Conservation (phyloP, 2,113 vertebrate species). For the Columbina picui region DNA sequence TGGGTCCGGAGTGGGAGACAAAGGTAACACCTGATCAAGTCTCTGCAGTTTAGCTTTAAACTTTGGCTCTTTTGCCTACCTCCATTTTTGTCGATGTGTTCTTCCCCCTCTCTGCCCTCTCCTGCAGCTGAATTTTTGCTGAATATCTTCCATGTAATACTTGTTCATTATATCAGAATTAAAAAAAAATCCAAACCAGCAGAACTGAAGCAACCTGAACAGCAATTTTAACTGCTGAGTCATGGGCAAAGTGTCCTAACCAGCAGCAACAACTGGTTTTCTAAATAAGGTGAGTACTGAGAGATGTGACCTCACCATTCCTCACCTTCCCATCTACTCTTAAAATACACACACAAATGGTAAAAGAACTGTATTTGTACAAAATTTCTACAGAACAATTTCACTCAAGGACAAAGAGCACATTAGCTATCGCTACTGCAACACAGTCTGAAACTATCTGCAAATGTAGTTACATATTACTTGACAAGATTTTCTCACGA, state of each 20-base stretch:
- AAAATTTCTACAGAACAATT: neutral
- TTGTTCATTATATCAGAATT: neutral
- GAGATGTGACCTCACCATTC: neutral
- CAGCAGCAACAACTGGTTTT: neutral
- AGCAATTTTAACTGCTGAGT: constrained; percentile 46
- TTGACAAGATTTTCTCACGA: neutral
- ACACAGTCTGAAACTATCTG: neutral
- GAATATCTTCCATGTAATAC: neutral
- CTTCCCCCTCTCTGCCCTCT: neutral
- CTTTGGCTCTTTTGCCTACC: neutral
- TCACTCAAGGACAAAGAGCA: neutral
- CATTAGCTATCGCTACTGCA: neutral
- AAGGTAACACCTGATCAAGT: neutral
- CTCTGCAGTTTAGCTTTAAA: neutral
- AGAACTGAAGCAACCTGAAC: constrained; percentile 21
- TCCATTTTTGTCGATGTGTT: neutral
- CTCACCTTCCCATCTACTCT: neutral
- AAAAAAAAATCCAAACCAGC: neutral
- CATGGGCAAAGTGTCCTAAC: neutral
- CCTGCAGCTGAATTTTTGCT: neutral
- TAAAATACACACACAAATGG: neutral
- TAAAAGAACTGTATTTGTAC: neutral
- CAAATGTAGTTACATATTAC: neutral
- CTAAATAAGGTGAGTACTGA: neutral
- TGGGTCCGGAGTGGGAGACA: neutral